phyloP scores from a whole-genome alignment of 2,888 invertebrate genomes.

The Labia minor region DNA sequence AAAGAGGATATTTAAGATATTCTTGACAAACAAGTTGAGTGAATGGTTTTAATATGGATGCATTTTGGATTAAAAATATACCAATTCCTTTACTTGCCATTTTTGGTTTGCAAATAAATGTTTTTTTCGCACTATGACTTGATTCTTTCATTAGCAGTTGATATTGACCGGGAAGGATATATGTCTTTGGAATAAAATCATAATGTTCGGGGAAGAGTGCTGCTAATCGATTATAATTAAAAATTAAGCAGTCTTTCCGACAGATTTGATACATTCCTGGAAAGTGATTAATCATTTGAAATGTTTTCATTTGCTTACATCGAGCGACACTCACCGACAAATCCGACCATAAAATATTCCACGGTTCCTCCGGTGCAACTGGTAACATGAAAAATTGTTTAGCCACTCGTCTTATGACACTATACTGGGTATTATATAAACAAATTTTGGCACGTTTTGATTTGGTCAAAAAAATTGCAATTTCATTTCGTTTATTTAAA shows the following conservation, averaged over 20 bases:
- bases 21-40: background rate
- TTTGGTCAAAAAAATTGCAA: background rate
- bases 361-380: background rate
- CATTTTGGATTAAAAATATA: background rate
- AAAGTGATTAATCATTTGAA: background rate
- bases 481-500: background rate
- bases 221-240: background rate
- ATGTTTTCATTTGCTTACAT: background rate
- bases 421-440: background rate
- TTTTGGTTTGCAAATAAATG: background rate
- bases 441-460: background rate
- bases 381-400: background rate
- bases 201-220: background rate
- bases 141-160: background rate
- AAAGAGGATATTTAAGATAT: conserved; percentile 55
- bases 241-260: background rate
- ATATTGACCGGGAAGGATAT: background rate
- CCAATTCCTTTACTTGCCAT: background rate
- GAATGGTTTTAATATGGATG: background rate
- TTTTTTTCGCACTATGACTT: background rate
- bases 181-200: background rate
- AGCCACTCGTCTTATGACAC: background rate
- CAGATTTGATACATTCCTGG: background rate
- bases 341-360: background rate
- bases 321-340: background rate